Evolutionary conservation across 2,888 invertebrate genomes (phyloP), one percentile per base, ranked within the genome.

Genomic region (Cremastinae sp.): DNA sequence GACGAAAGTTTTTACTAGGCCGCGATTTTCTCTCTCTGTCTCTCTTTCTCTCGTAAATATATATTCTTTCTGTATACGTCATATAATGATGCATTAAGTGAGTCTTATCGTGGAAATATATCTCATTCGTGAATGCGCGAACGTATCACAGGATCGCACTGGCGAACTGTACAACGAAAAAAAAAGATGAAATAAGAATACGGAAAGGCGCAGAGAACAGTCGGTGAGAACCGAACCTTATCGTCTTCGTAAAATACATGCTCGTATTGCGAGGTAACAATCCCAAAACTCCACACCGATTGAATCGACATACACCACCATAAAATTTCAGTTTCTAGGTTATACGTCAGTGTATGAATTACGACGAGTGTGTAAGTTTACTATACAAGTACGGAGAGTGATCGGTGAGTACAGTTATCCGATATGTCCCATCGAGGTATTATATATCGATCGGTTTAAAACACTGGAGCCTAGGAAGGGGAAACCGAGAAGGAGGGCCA

Each of bases 241-340:
- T 65, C 45, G 59, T 39, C 18, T 28, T 28, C 28, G 28, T 28
- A 28, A 28, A 3, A 28, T 28, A 28, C 2, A 28, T 5, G 5
- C 28, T 3, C 18, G 5, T 9, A 0, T 16, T 16, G 41, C 51
- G 18, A 45, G n/a, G n/a, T n/a, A 51, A 16, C 22, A 12, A 39
- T 35, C 55, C 61, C n/a, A n/a, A n/a, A n/a, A n/a, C n/a, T n/a
- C n/a, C n/a, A n/a, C n/a, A n/a, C n/a, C n/a, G n/a, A n/a, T n/a
- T n/a, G n/a, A n/a, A n/a, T n/a, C n/a, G n/a, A n/a, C n/a, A n/a
- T n/a, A n/a, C n/a, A n/a, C 45, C 58, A 72, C 72, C 72, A 64
- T 76, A 72, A 72, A 72, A 72, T 76, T 76, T 49, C 68, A 58
- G 73, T 76, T 73, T 76, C 76, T 76, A 64, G 76, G 76, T 76